phyloP scores from a whole-genome alignment of 2,888 invertebrate species.

The Zeuzera pyrina region DNA sequence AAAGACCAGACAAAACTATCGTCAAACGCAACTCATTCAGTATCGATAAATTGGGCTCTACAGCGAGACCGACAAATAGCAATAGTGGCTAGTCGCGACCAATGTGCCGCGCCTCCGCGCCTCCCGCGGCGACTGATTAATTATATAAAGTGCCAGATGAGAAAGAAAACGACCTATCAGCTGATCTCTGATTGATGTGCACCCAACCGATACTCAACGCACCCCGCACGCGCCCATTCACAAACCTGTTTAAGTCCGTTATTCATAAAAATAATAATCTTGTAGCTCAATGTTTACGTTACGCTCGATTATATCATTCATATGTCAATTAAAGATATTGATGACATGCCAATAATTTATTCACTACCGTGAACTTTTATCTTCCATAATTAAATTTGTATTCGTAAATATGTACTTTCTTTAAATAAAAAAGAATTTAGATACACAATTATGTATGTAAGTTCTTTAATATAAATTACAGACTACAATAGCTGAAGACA shows the following conservation, averaged over 20 bases:
- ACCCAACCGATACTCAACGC: constrained; percentile 21
- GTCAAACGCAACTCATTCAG: no score
- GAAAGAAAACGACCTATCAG: constrained; percentile 60
- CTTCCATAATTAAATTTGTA: no score
- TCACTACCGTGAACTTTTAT: no score
- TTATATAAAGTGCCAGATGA: constrained; percentile 60
- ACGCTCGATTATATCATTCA: constrained; percentile 28
- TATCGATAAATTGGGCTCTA: no score
- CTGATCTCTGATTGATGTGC: constrained; percentile 60
- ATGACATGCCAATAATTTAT: background rate
- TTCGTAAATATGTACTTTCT: no score
- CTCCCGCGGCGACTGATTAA: constrained; percentile 56
- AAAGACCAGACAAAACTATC: no score
- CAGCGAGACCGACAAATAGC: background rate
- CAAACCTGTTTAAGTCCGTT: constrained; percentile 51
- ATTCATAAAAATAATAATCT: constrained; percentile 29
- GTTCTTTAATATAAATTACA: no score
- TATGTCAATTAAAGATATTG: constrained; percentile 24
- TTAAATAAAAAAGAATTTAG: no score
- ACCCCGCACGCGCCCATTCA: constrained; percentile 33
- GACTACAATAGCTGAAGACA: no score
- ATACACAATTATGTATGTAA: no score
- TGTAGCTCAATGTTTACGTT: constrained; percentile 24
- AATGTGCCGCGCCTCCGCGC: constrained; percentile 15
- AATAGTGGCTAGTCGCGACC: constrained; percentile 20